These are phyloP conservation scores for Dasyornis broadbenti DNA, from an alignment of 2,113 vertebrate species.

Conservation along the genomic window DNA sequence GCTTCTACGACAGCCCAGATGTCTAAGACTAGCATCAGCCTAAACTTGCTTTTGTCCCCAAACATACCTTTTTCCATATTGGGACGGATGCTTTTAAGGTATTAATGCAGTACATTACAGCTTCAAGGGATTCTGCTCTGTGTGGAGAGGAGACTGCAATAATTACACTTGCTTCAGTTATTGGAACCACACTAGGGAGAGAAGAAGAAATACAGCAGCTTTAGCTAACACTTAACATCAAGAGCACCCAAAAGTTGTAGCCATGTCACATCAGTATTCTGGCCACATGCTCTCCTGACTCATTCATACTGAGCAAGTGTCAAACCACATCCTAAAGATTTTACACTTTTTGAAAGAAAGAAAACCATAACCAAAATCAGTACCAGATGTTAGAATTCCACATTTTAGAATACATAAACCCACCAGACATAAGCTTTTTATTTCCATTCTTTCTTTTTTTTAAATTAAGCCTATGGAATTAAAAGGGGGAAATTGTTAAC, in stretches of 20 bases:
- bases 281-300: background rate
- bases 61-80: conserved; percentile 74
- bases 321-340: conserved; percentile 26
- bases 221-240: conserved; percentile 1
- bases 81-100: conserved; percentile 86
- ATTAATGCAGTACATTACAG: conserved; percentile 81
- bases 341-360: conserved; percentile 21
- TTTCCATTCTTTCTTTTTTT: background rate
- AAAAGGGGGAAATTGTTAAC: background rate
- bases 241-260: background rate
- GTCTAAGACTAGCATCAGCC: background rate
- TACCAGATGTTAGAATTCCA: conserved; percentile 26
- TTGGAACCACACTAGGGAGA: conserved; percentile 78
- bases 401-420: conserved; percentile 4
- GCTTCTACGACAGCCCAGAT: background rate
- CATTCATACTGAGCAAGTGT: conserved; percentile 38
- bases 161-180: conserved; percentile 87
- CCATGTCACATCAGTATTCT: conserved; percentile 15
- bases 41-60: background rate
- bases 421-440: background rate
- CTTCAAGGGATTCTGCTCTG: conserved; percentile 82
- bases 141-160: conserved; percentile 91
- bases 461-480: background rate
- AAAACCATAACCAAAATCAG: conserved; percentile 29
- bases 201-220: background rate